Base-by-base conservation (phyloP, 1,140 invertebrate genomes). In the Bombus breviceps region DNA sequence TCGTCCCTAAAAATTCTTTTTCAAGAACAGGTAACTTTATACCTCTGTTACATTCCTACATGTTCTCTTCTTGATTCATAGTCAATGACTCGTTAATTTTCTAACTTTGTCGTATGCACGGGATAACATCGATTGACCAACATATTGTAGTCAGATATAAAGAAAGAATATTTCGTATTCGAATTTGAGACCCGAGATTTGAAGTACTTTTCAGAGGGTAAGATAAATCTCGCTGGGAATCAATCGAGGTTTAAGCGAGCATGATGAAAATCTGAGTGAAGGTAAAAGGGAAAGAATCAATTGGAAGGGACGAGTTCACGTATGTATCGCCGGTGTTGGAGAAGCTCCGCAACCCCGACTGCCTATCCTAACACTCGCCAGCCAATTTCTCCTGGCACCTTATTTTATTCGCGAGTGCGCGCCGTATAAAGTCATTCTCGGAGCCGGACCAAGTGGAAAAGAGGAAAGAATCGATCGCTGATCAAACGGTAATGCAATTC, bases 401-500 rank as follows among this genome's bases (percentile, higher is more conserved):
- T 89, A 89, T 88, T 89, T 89, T 86, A 89, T 86, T 89, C 87
- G 83, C 74, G 69, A 68, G 39, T 47, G 66, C 32, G 41, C 81
- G 34, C 28, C 84, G 64, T 78, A 88, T 87, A 86, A 83, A 90
- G 83, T 90, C 89, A 90, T 90, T 90, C 86, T 75, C 76, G 47
- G 64, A 47, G 53, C 25, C 83, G 64, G 85, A 76, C 75, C 83
- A 73, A 88, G 83, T 68, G 88, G 84, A 86, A 90, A 89, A 81
- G 81, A 89, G 83, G 82, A 78, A 83, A 64, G 72, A 83, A 91
- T 92, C 91, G 87, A 90, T 90, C 81, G 81, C 90, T 92, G 91
- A 92, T 92, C 91, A 90, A 92, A 91, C 85, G 85, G 87, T 90
- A 90, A 92, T 92, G 91, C 87, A 90, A 92, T 92, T 91, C 90